Evolutionary conservation across 2,113 vertebrate genomes (phyloP).

Genomic region (Hirundichthys speculiger): DNA sequence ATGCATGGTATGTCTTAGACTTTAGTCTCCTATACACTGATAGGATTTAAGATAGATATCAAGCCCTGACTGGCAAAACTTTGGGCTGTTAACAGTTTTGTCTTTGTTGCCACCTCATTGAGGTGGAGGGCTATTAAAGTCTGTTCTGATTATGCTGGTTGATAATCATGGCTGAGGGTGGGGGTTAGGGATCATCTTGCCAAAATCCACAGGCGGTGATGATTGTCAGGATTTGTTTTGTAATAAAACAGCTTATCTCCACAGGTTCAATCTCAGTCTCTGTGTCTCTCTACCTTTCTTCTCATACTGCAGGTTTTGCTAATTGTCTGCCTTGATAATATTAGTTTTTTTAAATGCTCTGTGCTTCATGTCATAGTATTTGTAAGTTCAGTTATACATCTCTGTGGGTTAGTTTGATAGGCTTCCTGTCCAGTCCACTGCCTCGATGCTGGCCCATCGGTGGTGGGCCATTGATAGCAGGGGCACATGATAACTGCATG

Average conservation of each 20-base stretch:
- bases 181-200: conserved; percentile 67
- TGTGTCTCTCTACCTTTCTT: conserved; percentile 38
- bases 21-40: no score
- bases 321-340: conserved; percentile 15
- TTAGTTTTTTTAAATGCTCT: neutral
- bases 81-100: conserved; percentile 1
- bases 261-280: conserved; percentile 61
- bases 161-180: conserved; percentile 33
- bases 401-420: conserved; percentile 27
- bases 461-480: no score
- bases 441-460: conserved; percentile 30
- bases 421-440: conserved; percentile 40
- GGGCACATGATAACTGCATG: conserved; percentile 67
- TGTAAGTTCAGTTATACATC: conserved; percentile 12
- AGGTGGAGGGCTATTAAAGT: conserved; percentile 33
- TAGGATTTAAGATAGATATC: no score
- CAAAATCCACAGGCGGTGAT: conserved; percentile 69
- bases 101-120: conserved; percentile 21
- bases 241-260: conserved; percentile 73
- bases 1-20: no score
- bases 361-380: neutral
- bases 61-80: neutral
- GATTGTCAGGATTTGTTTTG: conserved; percentile 73
- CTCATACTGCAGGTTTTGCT: conserved; percentile 20
- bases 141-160: conserved; percentile 30